phyloP scores from a whole-genome alignment of 2,888 invertebrate genomes.

The Amiota communis region DNA sequence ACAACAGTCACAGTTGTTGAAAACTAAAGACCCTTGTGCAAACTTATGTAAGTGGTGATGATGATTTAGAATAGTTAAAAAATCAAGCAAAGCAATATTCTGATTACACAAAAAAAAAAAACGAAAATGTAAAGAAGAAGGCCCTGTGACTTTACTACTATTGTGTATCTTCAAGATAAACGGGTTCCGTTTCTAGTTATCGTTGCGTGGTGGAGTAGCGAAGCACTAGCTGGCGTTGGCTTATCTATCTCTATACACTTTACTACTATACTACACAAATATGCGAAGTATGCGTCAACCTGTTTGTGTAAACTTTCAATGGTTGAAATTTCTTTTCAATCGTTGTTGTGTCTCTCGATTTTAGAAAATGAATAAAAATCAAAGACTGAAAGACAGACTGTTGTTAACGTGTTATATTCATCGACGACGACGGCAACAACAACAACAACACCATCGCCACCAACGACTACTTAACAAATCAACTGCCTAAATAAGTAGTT shows the following conservation, averaged over 20 bases:
- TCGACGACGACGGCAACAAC: constrained; percentile 34
- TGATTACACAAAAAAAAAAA: background rate
- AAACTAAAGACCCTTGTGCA: constrained; percentile 26
- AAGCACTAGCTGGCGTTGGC: constrained; percentile 36
- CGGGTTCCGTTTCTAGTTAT: constrained; percentile 49
- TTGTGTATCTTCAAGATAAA: constrained; percentile 62
- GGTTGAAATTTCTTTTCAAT: constrained; percentile 54
- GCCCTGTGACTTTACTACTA: constrained; percentile 32
- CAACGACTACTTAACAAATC: constrained; percentile 10
- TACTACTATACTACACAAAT: constrained; percentile 49
- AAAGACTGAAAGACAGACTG: background rate
- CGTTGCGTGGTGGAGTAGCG: background rate
- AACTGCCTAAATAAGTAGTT: constrained; percentile 57
- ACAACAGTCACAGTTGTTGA: background rate
- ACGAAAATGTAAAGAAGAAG: background rate
- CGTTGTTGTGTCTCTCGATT: constrained; percentile 37
- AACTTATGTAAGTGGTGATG: constrained; percentile 23
- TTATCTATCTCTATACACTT: constrained; percentile 58
- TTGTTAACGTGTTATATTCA: constrained; percentile 15
- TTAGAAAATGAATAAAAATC: constrained; percentile 24
- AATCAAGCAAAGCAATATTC: constrained; percentile 48
- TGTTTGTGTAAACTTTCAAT: constrained; percentile 61
- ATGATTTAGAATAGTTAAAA: constrained; percentile 10
- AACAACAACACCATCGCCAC: constrained; percentile 30
- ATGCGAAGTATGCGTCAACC: constrained; percentile 66